Percentiles rank a stretch among this genome's conserved stretches.
Evolutionary conservation across 2,888 invertebrate species (phyloP).

Genomic region (Agonopterix alstromeriana): DNA sequence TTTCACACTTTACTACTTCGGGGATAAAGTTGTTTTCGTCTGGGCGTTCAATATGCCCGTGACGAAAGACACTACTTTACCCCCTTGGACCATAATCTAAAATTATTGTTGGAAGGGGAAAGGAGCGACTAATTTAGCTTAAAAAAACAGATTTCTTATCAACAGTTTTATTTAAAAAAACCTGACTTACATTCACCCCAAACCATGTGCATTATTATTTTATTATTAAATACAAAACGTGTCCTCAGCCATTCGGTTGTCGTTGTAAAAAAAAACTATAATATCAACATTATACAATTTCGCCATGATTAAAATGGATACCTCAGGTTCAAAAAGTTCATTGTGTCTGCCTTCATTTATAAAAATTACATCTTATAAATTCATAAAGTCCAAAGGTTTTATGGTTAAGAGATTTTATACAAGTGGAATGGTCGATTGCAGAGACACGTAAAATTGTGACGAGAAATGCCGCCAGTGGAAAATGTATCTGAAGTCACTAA

Average conservation of each 20-base stretch:
- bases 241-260: constrained; percentile 18
- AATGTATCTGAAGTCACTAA: neutral
- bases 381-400: neutral
- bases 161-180: constrained; percentile 61
- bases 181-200: constrained; percentile 67
- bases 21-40: too few species aligned
- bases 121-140: neutral
- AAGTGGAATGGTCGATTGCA: constrained; percentile 10
- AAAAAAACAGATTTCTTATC: constrained; percentile 19
- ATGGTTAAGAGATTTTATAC: neutral
- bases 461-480: neutral
- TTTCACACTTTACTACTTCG: too few species aligned
- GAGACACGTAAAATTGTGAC: neutral
- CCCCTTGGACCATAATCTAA: too few species aligned
- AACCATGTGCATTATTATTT: constrained; percentile 64
- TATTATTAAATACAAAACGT: constrained; percentile 40
- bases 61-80: too few species aligned
- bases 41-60: too few species aligned
- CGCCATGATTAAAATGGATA: constrained; percentile 1
- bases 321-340: neutral
- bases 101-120: too few species aligned
- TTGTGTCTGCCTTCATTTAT: neutral
- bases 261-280: constrained; percentile 9
- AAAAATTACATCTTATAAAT: neutral
- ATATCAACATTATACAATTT: constrained; percentile 11